Evolutionary conservation across 2,888 invertebrate genomes (phyloP), one percentile per base, ranked within the genome.

Genomic region (Adelphocoris suturalis): DNA sequence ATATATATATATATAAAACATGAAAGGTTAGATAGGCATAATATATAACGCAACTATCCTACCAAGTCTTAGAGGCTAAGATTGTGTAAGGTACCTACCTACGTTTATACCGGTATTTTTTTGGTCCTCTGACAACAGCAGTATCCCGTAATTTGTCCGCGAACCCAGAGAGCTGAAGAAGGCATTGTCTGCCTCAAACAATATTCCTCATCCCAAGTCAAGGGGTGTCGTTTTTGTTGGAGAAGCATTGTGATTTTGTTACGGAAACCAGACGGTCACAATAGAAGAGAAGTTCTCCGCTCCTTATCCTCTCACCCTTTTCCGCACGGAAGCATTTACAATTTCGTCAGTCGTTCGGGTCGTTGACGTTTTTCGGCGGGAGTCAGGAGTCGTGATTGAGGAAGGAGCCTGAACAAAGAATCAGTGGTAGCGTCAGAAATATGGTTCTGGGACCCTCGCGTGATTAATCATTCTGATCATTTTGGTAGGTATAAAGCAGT

Each of bases 161-260:
- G 19, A 11, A 19, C 14, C 68, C 68, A 12, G 23, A 68, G 68
- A 68, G 23, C 23, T 19, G 68, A 27, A 68, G 68, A 68, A 68
- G 23, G 68, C 27, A 68, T 68, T 68, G 68, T 68, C 27, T 27
- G 68, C 2, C 27, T 23, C 68, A 68, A 68, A 19, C 68, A 23
- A 68, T 68, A 68, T 68, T 68, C 68, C 68, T 68, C 68, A 16
- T 37, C n/a, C 57, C 7, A 16, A n/a, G 16, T 57, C n/a, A 12
- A 27, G 27, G 68, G 68, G 68, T 68, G 68, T 68, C 68, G 68
- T 68, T 68, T 68, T 68, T 68, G 68, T 68, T 68, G 68, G 23
- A 68, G 68, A 13, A 11, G 68, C 68, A 68, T 68, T 68, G 68
- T 23, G 68, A 68, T 68, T 68, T 68, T 68, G 68, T 68, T 68